Base-by-base conservation (phyloP, 1,140 invertebrate species). In the Bactericera cockerelli region DNA sequence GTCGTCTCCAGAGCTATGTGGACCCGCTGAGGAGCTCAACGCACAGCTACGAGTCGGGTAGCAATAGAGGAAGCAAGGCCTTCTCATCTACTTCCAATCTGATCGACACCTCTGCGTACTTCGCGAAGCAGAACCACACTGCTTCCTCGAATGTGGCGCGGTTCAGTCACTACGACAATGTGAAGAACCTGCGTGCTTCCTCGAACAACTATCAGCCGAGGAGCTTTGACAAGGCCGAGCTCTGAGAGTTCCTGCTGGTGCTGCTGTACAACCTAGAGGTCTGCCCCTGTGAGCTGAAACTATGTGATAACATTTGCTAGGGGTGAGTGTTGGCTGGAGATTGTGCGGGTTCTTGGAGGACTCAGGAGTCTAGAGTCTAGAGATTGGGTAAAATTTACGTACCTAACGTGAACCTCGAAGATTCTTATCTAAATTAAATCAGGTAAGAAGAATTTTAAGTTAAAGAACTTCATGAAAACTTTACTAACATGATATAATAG, bases 161-260 rank as follows among this genome's bases (percentile, higher is more conserved):
- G 19, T 49, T 49, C 19, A 49, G 22, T 49, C 42, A 49, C 19
- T 49, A 49, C 22, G 42, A 49, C 19, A 49, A 49, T 49, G 42
- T 49, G n/a, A 49, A 49, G 19, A 16, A 49, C 19, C 8, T 49
- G n/a, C 6, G 22, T 10, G 22, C 42, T 49, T 49, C 42, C n/a
- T 19, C 22, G n/a, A 49, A 22, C 19, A 49, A 49, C 22, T 49
- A 49, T 49, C 42, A 49, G 22, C 42, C 42, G 3, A 4, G 42
- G 22, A 49, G 42, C 19, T 49, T 49, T 49, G 42, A 49, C 22
- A 49, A 49, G 22, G 42, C 42, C 8, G 42, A 49, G 19, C 42
- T 49, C 3, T 49, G 42, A 49, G 19, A 49, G 22, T 49, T 49
- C n/a, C 42, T 49, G 4, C 22, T 49, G 19, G 22, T 49, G 6